Conservation (phyloP, 2,888 invertebrate genomes). For the Helobdella robusta region DNA sequence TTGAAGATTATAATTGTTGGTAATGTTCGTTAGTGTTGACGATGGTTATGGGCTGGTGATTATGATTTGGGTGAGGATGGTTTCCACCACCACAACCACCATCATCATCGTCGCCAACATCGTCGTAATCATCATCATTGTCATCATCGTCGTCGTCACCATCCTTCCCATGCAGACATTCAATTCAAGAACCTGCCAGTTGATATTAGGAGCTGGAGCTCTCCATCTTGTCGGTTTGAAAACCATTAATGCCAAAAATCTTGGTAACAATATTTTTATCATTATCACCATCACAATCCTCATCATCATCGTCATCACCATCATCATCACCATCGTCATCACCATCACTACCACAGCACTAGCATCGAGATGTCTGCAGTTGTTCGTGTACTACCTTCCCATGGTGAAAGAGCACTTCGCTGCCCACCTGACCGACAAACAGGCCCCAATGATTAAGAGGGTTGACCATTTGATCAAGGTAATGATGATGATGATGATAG, state of each 20-base stretch:
- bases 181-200: constrained; percentile 63
- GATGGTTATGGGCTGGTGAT: too few species aligned
- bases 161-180: constrained; percentile 46
- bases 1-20: too few species aligned
- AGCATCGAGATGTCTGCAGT: constrained; percentile 52
- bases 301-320: background rate
- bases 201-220: constrained; percentile 91
- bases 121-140: too few species aligned
- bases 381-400: constrained; percentile 56
- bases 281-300: background rate
- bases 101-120: too few species aligned
- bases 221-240: constrained; percentile 74
- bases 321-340: background rate
- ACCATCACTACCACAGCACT: constrained; percentile 41
- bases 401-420: constrained; percentile 48
- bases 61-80: too few species aligned
- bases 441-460: constrained; percentile 47
- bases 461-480: constrained; percentile 49
- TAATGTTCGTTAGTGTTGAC: too few species aligned
- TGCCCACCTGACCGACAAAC: constrained; percentile 43
- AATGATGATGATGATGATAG: constrained; percentile 22
- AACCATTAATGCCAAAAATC: constrained; percentile 70
- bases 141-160: too few species aligned
- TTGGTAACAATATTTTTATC: constrained; percentile 53
- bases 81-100: too few species aligned